A percentile compares a stretch with the other conserved stretches of the same genome.
phyloP scores from a whole-genome alignment of 2,888 invertebrate species.

The Drosophila borborema region DNA sequence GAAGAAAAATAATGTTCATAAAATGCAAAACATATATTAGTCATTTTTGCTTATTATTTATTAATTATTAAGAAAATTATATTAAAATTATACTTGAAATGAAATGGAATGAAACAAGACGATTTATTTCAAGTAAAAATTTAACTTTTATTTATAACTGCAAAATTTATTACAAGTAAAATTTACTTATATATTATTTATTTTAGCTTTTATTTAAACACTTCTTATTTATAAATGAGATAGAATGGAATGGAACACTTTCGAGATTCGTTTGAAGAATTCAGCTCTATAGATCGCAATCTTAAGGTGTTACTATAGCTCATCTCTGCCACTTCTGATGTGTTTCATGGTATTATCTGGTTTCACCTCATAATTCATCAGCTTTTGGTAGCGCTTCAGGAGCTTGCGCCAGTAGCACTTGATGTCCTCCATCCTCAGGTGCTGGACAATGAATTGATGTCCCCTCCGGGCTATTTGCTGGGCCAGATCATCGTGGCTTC shows the following conservation, averaged over 20 bases:
- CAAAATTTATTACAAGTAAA: too few relatives aligned
- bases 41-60: too few relatives aligned
- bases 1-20: background rate
- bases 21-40: too few relatives aligned
- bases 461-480: slow-evolving; percentile 93
- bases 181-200: background rate
- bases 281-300: background rate
- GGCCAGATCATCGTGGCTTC: slow-evolving; percentile 90
- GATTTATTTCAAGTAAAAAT: too few relatives aligned
- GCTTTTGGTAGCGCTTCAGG: slow-evolving; percentile 90
- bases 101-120: too few relatives aligned
- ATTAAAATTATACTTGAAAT: too few relatives aligned
- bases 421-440: slow-evolving; percentile 92
- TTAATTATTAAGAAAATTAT: too few relatives aligned
- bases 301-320: slow-evolving; percentile 35
- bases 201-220: background rate
- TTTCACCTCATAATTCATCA: slow-evolving; percentile 89
- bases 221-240: background rate
- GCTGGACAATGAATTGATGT: slow-evolving; percentile 92
- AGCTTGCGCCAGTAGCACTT: slow-evolving; percentile 94
- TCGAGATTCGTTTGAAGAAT: background rate
- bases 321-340: slow-evolving; percentile 79
- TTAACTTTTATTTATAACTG: too few relatives aligned
- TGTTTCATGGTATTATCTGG: slow-evolving; percentile 87
- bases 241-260: background rate